Conservation (phyloP, 2,888 invertebrate genomes). For the Argyresthia albistria region DNA sequence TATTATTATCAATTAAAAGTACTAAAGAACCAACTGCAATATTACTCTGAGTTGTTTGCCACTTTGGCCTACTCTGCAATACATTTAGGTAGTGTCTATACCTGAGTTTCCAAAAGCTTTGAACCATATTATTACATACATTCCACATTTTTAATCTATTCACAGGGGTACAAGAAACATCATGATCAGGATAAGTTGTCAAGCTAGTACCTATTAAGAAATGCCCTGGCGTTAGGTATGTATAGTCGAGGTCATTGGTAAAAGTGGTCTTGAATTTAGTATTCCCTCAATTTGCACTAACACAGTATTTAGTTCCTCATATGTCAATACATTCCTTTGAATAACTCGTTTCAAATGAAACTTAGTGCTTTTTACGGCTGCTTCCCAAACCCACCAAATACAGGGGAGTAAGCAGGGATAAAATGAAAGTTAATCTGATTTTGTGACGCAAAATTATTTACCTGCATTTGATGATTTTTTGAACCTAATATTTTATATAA, state of each 20-base stretch:
- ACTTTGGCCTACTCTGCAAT: conserved; percentile 10
- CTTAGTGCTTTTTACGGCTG: conserved; percentile 18
- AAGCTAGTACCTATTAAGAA: conserved; percentile 22
- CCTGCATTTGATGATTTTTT: not conserved
- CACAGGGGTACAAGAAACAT: not conserved
- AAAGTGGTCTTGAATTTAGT: too few species aligned
- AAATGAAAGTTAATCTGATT: conserved; percentile 16
- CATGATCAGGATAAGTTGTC: conserved; percentile 10
- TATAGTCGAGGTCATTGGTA: too few species aligned
- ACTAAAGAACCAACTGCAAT: too few species aligned
- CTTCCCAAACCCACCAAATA: conserved; percentile 25
- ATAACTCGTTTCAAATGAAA: conserved; percentile 16
- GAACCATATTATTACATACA: conserved; percentile 6
- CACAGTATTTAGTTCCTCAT: conserved; percentile 18
- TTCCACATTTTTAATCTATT: conserved; percentile 7
- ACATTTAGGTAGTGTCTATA: conserved; percentile 6
- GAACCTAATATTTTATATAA: too few species aligned
- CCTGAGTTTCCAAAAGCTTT: conserved; percentile 9
- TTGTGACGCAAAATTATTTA: not conserved
- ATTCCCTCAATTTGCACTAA: too few species aligned
- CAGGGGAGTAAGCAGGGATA: too few species aligned
- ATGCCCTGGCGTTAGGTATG: conserved; percentile 22
- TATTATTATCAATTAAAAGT: conserved; percentile 5
- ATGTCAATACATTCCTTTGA: conserved; percentile 10
- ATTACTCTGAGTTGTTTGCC: conserved; percentile 6